A percentile compares a stretch with the other conserved stretches of the same genome.
These are phyloP conservation scores for Stenchaetothrips biformis DNA, from an alignment of 2,888 invertebrate genomes.

Conservation along the genomic window DNA sequence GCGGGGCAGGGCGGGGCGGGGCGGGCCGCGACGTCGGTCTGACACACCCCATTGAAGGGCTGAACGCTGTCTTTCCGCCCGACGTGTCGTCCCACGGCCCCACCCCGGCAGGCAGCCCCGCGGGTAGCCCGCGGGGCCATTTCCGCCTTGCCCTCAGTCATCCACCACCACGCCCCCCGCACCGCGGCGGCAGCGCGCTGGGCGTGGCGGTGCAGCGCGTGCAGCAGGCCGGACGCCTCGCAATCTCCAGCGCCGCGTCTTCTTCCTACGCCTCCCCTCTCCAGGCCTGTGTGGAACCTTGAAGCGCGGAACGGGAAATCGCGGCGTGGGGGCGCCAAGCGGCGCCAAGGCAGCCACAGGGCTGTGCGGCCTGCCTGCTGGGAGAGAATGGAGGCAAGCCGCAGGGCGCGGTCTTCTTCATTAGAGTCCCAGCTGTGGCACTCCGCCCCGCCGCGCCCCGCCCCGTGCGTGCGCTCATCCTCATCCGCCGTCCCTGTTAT, in stretches of 20 bases:
- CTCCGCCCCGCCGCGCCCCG: too few relatives aligned
- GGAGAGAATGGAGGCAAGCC: too few relatives aligned
- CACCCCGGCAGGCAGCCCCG: background rate
- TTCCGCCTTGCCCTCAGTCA: background rate
- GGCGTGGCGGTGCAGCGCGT: background rate
- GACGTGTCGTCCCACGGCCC: background rate
- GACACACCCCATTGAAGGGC: background rate
- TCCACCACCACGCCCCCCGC: background rate
- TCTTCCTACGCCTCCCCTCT: background rate
- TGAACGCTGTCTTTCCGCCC: constrained; percentile 9
- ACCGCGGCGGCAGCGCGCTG: background rate
- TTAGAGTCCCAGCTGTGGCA: background rate
- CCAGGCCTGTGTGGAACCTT: too few relatives aligned
- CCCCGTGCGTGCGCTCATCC: background rate
- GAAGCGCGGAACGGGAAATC: too few relatives aligned
- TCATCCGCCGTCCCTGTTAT: background rate
- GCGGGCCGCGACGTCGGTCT: background rate
- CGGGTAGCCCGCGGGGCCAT: background rate
- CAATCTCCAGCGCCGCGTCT: too few relatives aligned
- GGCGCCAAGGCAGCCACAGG: background rate
- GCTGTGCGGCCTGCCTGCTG: too few relatives aligned
- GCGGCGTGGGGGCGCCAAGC: background rate
- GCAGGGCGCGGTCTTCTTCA: background rate
- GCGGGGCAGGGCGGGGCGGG: too few relatives aligned
- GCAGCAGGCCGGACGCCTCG: too few relatives aligned